Evolutionary conservation across 2,888 invertebrate genomes (phyloP), one percentile per base, ranked within the genome.

Genomic region (Acutogordius australiensis): DNA sequence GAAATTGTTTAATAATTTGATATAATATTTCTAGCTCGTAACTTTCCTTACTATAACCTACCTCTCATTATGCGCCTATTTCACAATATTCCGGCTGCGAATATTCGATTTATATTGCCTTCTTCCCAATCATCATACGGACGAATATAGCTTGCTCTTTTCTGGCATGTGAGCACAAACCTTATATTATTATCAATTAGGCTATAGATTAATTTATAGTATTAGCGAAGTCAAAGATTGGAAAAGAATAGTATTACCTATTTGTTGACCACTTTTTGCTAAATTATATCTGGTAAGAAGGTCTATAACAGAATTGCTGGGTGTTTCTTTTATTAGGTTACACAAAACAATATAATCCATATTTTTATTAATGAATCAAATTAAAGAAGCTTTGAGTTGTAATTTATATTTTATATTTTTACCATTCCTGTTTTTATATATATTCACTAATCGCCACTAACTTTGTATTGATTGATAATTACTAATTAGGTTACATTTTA

Each of bases 61-160:
- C 74, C 77, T 97, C 69, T 87, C 90, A 73, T 82, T 87, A 69
- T 97, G 94, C 73, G 90, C 97, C 1, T 97, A 90, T 73, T 94
- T 87, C 28, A 97, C 94, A 0, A 84, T 99, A 45, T 80, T 99
- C 66, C 86, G 90, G 72, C 86, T 99, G 65, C 79, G 87, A 60
- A 79, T 99, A 30, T 78, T 97, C 57, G 94, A 94, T 74, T 78
- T 91, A 65, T 97, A 94, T 74, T 91, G 94, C 70, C 74, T 99
- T 65, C 91, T 94, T 2, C 84, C 90, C 0, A 83, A 91, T 70
- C 94, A 97, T 71, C 87, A 88, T 73, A 99, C 97, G 2, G 90
- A 94, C 70, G 94, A 94, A 69, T 90, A 97, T 75, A 90, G 88
- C 70, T 78, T 99, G 63, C 86, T 99, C 68, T 91, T 99, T 75